Conservation (phyloP, 2,888 invertebrate genomes). For the Stenichneumon culpator region DNA sequence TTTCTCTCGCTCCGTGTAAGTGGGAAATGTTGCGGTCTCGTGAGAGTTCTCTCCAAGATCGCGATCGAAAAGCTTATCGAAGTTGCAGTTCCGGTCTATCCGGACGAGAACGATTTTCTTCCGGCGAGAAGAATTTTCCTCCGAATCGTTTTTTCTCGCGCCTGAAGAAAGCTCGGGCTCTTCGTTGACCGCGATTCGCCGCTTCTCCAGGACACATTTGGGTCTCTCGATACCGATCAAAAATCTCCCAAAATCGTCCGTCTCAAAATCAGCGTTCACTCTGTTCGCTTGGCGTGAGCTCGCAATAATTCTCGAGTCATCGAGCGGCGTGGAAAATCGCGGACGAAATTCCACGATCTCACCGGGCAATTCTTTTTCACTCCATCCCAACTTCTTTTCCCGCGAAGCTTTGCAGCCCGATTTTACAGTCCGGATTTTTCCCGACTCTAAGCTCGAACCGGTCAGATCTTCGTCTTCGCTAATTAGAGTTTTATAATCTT, state of each 20-base stretch:
- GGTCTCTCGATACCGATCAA: slow-evolving; percentile 42
- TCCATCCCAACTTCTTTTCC: background rate
- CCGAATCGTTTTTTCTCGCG: slow-evolving; percentile 14
- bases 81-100: slow-evolving; percentile 47
- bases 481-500: background rate
- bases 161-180: background rate
- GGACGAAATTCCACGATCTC: slow-evolving; percentile 30
- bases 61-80: slow-evolving; percentile 15
- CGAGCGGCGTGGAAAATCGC: slow-evolving; percentile 69
- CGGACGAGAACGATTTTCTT: slow-evolving; percentile 42
- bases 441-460: background rate
- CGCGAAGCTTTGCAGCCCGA: background rate
- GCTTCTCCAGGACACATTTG: background rate
- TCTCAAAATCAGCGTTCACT: slow-evolving; percentile 20
- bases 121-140: background rate
- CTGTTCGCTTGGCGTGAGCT: background rate
- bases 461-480: background rate
- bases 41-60: slow-evolving; percentile 25
- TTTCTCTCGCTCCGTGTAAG: slow-evolving; percentile 10
- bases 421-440: background rate
- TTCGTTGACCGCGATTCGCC: background rate
- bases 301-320: slow-evolving; percentile 37
- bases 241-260: slow-evolving; percentile 54
- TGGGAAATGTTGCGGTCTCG: slow-evolving; percentile 37
- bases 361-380: background rate